Evolutionary conservation across 2,113 vertebrate genomes (phyloP), one percentile per base, ranked within the genome.

Genomic region (Hypomesus transpacificus): DNA sequence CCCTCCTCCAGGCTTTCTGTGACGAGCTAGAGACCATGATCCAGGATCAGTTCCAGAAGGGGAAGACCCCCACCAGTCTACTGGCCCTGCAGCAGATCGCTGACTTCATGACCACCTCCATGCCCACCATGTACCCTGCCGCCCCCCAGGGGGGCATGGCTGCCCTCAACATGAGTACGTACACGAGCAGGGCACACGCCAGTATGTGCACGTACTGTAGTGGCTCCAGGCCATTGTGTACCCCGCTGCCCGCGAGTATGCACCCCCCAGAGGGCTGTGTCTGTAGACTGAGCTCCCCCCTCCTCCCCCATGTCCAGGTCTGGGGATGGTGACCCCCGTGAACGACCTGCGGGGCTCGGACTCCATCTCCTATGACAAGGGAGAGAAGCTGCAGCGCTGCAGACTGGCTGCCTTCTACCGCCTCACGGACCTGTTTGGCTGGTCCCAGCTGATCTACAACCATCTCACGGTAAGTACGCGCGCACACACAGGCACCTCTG

Each of bases 371-470:
- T 99, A 98, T 16, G 97, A 98, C 77, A 99, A 99, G 80, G 97
- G 96, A 17, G 97, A 99, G 91, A 98, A 98, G 77, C 81, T 96
- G 51, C 82, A 96, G 54, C 93, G 97, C 64, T 99, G 96, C 89
- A 99, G 97, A 81, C 82, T 99, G 77, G 97, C 97, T 0, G 97
- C 97, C 1, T 95, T 99, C 78, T 96, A 99, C 80, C 93, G 97
- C 18, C 91, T 99, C 52, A 93, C 95, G 0, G 97, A 99, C 83
- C 91, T 99, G 80, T 97, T 98, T 31, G 94, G 96, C 73, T 99
- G 97, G 97, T 97, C 97, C 46, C 94, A 98, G 87, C 95, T 99
- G 65, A 99, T 99, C 91, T 99, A 98, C 89, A 99, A 99, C 89
- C 97, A 99, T 74, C 93, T 99, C 87, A 97, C 97, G 57, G 97